Base-by-base conservation (phyloP, 2,888 invertebrate genomes). In the Lasioglossum leucozonium region DNA sequence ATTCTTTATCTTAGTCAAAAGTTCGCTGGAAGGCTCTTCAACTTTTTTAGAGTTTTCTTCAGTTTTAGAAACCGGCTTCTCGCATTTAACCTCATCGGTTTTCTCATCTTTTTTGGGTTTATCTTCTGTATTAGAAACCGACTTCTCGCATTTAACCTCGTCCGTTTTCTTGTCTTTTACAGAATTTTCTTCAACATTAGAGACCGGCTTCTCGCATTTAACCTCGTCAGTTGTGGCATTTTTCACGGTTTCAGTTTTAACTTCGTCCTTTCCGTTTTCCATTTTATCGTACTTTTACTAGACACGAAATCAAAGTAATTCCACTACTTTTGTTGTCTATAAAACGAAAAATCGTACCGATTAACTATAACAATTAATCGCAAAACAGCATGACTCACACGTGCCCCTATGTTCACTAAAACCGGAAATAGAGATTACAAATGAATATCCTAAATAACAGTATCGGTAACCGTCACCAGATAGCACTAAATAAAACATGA, bases 1-100 rank as follows among this genome's bases (percentile, higher is more conserved):
- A 72, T 86, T 73, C 78, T 89, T 93, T 22, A 94, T 92, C 82
- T 92, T 92, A 18, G 88, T 85, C 44, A 93, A 80, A 26, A 94
- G 86, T 74, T 93, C 92, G 6, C 78, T 75, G 2, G 91, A 78
- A 0, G 91, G 83, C 77, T 91, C 89, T 10, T 85, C 89, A 0
- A 40, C 30, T n/a, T 73, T n/a, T 26, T 26, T 76, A 10, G 79
- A 62, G 8, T 62, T 62, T 18, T 30, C 62, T 62, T 62, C 62
- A 18, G 16, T 0, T 2, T 30, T 2, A 62, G 30, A 16, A 5
- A 30, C 8, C 6, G 62, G 30, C 16, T 62, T 30, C 16, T 62
- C 62, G 8, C 62, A 30, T 30, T 6, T 62, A 30, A 94, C 94
- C 91, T 94, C 94, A 2, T 95, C 89, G 0, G 40, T n/a, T 34